Conservation (phyloP, 1,140 invertebrate genomes). For the Atta colombica region DNA sequence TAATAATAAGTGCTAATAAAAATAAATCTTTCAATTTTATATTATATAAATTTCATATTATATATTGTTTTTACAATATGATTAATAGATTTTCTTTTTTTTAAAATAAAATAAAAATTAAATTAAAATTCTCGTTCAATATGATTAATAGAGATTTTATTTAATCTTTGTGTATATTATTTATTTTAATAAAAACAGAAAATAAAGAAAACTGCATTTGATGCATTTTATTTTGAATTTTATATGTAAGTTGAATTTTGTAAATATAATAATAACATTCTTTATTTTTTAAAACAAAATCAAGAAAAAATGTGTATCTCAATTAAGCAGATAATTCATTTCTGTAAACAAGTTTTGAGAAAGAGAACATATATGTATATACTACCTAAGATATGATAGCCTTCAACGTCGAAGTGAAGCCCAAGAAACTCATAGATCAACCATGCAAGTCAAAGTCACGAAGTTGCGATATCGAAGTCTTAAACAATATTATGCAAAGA, state of each 20-base stretch:
- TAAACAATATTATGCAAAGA: slow-evolving; percentile 17
- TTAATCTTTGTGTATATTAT: neutral
- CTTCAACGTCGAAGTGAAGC: slow-evolving; percentile 18
- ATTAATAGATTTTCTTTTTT: no score
- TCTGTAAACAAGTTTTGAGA: neutral
- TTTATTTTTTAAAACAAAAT: neutral
- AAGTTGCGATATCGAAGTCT: neutral
- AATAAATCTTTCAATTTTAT: no score
- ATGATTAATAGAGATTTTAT: neutral
- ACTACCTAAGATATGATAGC: neutral
- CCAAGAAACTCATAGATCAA: slow-evolving; percentile 23
- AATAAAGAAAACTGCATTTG: neutral
- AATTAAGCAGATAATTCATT: neutral
- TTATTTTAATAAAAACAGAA: neutral
- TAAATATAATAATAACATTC: neutral
- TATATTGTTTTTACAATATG: no score
- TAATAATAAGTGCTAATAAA: no score
- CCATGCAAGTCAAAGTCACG: neutral
- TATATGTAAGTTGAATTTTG: neutral
- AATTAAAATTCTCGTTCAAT: no score
- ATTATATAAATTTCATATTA: no score
- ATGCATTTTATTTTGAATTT: neutral
- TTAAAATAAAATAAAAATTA: no score
- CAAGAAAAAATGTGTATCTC: neutral
- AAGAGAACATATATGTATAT: neutral